phyloP scores from a whole-genome alignment of 2,113 vertebrate genomes.

The Macrotus californicus region DNA sequence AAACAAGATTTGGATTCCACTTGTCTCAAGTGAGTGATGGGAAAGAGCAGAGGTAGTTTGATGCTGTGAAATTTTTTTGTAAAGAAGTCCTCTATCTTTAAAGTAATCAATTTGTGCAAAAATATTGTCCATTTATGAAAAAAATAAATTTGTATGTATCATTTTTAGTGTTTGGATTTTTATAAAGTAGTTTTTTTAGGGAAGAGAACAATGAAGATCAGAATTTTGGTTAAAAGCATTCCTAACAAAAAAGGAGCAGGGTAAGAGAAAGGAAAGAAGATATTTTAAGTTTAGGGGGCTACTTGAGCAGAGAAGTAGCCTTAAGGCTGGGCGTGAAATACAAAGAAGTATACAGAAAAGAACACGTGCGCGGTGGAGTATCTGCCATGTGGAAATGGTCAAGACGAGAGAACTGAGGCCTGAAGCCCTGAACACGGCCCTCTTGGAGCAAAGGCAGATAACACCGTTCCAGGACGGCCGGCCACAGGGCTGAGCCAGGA shows the following conservation, averaged over 20 bases:
- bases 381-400: not conserved
- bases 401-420: not conserved
- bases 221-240: not conserved
- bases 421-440: accelerated
- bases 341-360: not conserved
- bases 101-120: not conserved
- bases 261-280: not conserved
- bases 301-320: not conserved
- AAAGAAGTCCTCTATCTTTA: not conserved
- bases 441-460: not conserved
- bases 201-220: not conserved
- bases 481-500: not conserved
- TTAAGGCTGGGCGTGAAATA: not conserved
- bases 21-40: not conserved
- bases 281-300: not conserved
- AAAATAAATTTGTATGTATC: not conserved
- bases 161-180: not conserved
- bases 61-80: not conserved
- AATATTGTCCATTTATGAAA: not conserved
- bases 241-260: not conserved
- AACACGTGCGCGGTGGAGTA: not conserved
- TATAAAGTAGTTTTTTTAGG: not conserved
- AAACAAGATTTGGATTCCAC: not conserved
- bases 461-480: not conserved
- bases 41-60: not conserved